Evolutionary conservation across 2,888 invertebrate genomes (phyloP), one percentile per base, ranked within the genome.

Genomic region (Agriopis leucophaearia): DNA sequence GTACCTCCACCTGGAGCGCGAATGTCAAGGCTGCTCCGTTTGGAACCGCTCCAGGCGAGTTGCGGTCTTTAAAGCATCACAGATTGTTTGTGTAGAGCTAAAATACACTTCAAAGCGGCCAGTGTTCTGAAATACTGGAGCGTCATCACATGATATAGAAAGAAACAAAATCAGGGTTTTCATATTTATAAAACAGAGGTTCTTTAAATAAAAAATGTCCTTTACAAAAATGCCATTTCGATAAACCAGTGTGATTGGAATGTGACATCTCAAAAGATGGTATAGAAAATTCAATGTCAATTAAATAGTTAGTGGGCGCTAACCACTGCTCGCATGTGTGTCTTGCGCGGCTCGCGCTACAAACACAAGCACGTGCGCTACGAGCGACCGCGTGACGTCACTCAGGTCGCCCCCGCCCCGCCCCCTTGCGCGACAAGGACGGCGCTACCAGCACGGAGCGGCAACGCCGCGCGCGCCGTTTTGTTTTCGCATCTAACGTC

Each of bases 321-420:
- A 79, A 80, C 83, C 82, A 81, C 75, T 75, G 79, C 84, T 84
- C 86, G 86, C 87, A 87, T 90, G 91, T 90, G 90, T 89, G 88
- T 88, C 76, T 71, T 84, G 75, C 75, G 78, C 83, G 86, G 84
- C 82, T 81, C 86, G 86, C 88, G 88, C 87, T 87, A 90, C 92
- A 91, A 91, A 91, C 92, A 92, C 92, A 89, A 89, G 91, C 93
- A 92, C 93, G 93, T 92, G 92, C 90, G 90, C 81, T 74, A 82
- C 86, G 71, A 73, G 80, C 87, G 84, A 78, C 76, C 79, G 81
- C 79, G 86, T 92, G 90, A 92, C 90, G 88, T 89, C 90, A 89
- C 85, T 66, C 74, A 82, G 88, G 85, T 86, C 87, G 88, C 87
- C 83, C 82, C 83, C 86, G 84, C 87, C 88, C 88, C 88, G 86